Conservation (phyloP, 2,113 vertebrate species). For the Myiozetetes cayanensis region DNA sequence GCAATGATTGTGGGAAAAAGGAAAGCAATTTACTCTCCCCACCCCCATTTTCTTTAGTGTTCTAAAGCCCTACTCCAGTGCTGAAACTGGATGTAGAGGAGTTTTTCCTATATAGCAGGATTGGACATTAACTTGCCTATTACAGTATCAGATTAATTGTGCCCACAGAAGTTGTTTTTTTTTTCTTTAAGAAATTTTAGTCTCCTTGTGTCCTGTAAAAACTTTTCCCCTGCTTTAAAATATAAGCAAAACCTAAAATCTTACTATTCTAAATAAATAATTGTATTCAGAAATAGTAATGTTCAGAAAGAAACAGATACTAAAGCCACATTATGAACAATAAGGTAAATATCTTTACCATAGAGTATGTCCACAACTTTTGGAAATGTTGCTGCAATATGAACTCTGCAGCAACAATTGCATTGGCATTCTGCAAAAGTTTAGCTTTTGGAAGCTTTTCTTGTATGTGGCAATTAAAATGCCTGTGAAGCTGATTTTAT, state of each 20-base stretch:
- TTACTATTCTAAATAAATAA: not conserved
- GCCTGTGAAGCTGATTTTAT: not conserved
- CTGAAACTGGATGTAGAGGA: not conserved
- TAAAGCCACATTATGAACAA: not conserved
- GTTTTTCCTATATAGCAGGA: not conserved
- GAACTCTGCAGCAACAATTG: not conserved
- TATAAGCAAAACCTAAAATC: not conserved
- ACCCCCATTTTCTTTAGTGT: not conserved
- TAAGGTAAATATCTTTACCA: not conserved
- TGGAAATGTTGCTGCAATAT: not conserved
- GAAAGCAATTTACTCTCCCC: not conserved
- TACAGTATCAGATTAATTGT: not conserved
- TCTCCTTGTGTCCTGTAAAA: not conserved
- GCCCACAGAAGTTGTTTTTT: rapidly evolving
- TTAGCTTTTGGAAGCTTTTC: not conserved
- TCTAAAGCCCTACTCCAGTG: not conserved
- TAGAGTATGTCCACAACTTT: not conserved
- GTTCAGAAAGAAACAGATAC: not conserved
- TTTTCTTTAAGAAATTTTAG: not conserved
- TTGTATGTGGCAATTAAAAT: not conserved
- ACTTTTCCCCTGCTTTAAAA: not conserved
- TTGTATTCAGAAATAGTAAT: not conserved
- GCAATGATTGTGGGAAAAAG: not conserved
- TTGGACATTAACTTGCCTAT: not conserved
- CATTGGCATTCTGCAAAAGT: not conserved